phyloP scores from a whole-genome alignment of 2,113 vertebrate genomes.

The Corythaixoides concolor region DNA sequence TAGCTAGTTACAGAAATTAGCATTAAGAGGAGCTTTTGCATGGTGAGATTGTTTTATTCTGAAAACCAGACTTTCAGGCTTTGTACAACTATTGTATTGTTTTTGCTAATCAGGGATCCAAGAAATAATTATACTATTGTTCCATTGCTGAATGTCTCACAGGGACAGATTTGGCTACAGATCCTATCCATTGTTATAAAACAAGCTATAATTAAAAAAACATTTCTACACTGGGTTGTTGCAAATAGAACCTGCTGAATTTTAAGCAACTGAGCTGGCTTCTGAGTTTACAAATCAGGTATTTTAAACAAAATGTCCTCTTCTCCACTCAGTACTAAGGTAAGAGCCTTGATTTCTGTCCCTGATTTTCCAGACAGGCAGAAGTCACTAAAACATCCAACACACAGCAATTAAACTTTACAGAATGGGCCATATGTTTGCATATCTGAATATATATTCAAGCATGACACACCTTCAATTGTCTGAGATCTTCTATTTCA shows the following conservation, averaged over 20 bases:
- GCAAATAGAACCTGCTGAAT: conserved; percentile 18
- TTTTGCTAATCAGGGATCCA: conserved; percentile 44
- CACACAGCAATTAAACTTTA: neutral
- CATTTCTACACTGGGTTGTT: neutral
- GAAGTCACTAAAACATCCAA: neutral
- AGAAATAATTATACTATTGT: conserved; percentile 53
- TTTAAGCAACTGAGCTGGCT: neutral
- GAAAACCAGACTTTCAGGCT: conserved; percentile 3
- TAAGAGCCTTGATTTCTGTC: neutral
- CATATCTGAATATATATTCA: neutral
- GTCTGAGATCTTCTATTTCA: neutral
- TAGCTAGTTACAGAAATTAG: conserved; percentile 7
- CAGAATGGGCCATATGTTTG: neutral
- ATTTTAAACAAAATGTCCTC: neutral
- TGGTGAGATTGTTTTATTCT: neutral
- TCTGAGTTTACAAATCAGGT: neutral
- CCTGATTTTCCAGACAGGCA: neutral
- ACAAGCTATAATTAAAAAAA: conserved; percentile 45
- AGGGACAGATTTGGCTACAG: conserved; percentile 25
- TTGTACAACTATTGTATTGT: conserved; percentile 1
- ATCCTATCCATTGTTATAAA: conserved; percentile 37
- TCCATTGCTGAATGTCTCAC: neutral
- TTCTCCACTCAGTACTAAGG: neutral
- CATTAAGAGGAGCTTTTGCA: neutral
- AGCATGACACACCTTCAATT: neutral